Percentiles rank a stretch among this genome's conserved stretches.
Evolutionary conservation across 2,797 vertebrate species (phyloP).

Genomic region (Hemibagrus guttatus): DNA sequence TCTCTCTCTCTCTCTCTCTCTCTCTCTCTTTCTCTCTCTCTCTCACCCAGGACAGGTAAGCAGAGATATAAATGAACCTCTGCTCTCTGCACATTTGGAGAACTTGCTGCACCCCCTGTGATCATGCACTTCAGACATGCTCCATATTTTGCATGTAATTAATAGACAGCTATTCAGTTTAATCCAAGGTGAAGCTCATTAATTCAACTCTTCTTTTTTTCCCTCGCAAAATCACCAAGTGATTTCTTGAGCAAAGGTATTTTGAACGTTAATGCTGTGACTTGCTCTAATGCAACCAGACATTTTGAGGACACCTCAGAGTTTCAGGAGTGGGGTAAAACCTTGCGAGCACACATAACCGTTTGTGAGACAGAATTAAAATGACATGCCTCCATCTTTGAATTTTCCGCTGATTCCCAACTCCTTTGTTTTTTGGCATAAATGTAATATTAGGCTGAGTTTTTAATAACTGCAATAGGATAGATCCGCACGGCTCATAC

Average conservation of each 20-base stretch:
- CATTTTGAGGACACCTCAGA: constrained; percentile 59
- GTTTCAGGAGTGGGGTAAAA: constrained; percentile 51
- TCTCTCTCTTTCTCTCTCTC: background rate
- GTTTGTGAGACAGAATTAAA: constrained; percentile 55
- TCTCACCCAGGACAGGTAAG: constrained; percentile 22
- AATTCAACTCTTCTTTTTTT: constrained; percentile 49
- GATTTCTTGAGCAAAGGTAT: constrained; percentile 53
- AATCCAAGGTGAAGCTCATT: constrained; percentile 62
- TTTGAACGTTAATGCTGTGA: constrained; percentile 56
- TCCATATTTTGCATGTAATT: constrained; percentile 61
- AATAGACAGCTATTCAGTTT: constrained; percentile 57
- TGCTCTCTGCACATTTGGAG: constrained; percentile 32
- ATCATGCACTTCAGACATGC: constrained; percentile 53
- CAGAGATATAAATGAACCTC: constrained; percentile 40
- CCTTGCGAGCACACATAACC: constrained; percentile 44
- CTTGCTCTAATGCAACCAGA: constrained; percentile 59
- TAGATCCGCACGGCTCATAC: constrained; percentile 28
- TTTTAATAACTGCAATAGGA: constrained; percentile 49
- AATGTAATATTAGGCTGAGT: constrained; percentile 40
- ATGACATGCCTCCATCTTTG: constrained; percentile 55
- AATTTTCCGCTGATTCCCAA: constrained; percentile 51
- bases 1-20: background rate
- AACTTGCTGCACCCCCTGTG: constrained; percentile 43
- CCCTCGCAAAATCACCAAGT: constrained; percentile 44
- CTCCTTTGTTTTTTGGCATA: constrained; percentile 48